Evolutionary conservation across 2,888 invertebrate genomes (phyloP), one percentile per base, ranked within the genome.

Genomic region (Lepidochrysops patricia): DNA sequence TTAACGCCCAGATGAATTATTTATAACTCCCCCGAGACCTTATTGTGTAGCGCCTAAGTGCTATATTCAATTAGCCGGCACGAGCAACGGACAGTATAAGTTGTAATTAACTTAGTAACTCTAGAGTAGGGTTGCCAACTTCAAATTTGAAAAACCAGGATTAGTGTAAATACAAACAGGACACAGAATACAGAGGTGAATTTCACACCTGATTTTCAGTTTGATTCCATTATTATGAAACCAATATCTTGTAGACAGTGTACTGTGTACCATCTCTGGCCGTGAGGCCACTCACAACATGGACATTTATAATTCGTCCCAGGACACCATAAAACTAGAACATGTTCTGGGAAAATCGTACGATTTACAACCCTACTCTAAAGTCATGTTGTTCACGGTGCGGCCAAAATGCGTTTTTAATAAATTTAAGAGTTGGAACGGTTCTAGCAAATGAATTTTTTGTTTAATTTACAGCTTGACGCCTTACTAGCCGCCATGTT

Each of bases 1-100:
- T 65, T 66, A 65, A 61, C 66, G 60, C 62, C 57, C 52, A 61
- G 60, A 61, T 60, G 64, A 63, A 27, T 26, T 32, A 63, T 60
- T 57, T 50, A 52, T 52, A 23, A 50, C 26, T 43, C 19, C 19
- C 19, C 23, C 1, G 19, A 9, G 43, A 43, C 43, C 12, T 29
- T 35, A 50, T 25, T 32, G 7, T 32, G 32, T 34, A 49, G 27
- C 27, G 5, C 35, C 4, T 34, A 58, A 34, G 34, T 23, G 26
- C 19, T 49, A 49, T 48, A 23, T 50, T 34, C 12, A 34, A 26
- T 57, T 57, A 48, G 13, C 48, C 48, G 13, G 26, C 6, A 26
- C 27, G 15, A 25, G 48, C 23, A 6, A 19, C 32, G 52, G 52
- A 52, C 13, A 12, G 32, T 32, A 32, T 9, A 6, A 19, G 48